These are phyloP conservation scores for Synergus umbraculus DNA, from an alignment of 2,888 invertebrate species.

Conservation along the genomic window DNA sequence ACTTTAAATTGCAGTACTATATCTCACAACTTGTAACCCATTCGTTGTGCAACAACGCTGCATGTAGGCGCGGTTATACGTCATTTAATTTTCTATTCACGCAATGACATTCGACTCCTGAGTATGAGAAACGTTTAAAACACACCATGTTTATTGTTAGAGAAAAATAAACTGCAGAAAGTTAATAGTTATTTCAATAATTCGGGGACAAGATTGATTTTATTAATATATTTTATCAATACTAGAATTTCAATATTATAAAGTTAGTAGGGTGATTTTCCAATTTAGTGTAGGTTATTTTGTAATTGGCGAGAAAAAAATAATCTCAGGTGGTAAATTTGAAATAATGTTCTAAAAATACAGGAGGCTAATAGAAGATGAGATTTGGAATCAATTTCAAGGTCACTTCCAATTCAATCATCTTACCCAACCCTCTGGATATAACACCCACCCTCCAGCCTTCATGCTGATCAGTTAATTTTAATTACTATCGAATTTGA, in stretches of 20 bases:
- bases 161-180: not conserved
- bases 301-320: not conserved
- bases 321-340: not conserved
- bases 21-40: slow-evolving; percentile 45
- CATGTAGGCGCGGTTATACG: slow-evolving; percentile 65
- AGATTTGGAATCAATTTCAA: slow-evolving; percentile 22
- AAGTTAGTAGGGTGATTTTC: not conserved
- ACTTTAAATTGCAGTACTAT: not conserved
- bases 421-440: slow-evolving; percentile 5
- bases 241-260: too few species aligned
- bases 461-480: slow-evolving; percentile 23
- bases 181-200: not conserved
- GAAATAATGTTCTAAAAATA: slow-evolving; percentile 1
- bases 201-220: too few species aligned
- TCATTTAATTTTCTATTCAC: slow-evolving; percentile 65
- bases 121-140: slow-evolving; percentile 24
- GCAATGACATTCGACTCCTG: slow-evolving; percentile 21
- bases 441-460: slow-evolving; percentile 5
- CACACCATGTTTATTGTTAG: not conserved
- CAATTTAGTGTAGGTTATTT: not conserved
- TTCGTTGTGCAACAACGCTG: slow-evolving; percentile 64
- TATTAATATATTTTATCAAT: too few species aligned
- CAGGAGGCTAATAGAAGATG: not conserved
- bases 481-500: slow-evolving; percentile 24
- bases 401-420: slow-evolving; percentile 24